A percentile compares a stretch with the other conserved stretches of the same genome.
Evolutionary conservation across 2,113 vertebrate genomes (phyloP).

Genomic region (Triplophysa rosa): DNA sequence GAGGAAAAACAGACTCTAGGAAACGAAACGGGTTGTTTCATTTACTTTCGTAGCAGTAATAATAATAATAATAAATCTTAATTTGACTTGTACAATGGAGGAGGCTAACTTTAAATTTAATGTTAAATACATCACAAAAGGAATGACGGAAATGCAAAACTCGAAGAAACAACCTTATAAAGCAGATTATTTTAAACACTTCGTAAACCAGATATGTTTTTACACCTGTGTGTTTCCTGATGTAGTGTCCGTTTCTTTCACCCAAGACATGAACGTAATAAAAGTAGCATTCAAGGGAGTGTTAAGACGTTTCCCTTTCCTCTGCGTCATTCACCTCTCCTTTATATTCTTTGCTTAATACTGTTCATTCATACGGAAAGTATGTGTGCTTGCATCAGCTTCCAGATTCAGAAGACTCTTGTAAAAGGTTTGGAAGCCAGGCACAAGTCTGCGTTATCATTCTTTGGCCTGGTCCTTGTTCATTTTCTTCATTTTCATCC

Average conservation of each 20-base stretch:
- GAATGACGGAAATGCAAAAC: slow-evolving; percentile 1
- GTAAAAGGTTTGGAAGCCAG: slow-evolving; percentile 25
- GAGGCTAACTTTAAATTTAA: not conserved
- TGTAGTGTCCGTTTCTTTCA: slow-evolving; percentile 49
- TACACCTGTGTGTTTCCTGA: slow-evolving; percentile 54
- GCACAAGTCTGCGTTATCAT: slow-evolving; percentile 60
- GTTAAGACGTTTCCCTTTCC: not conserved
- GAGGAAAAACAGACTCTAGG: not conserved
- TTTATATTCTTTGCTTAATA: slow-evolving; percentile 1
- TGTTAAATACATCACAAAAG: slow-evolving; percentile 12
- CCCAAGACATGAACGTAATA: slow-evolving; percentile 61
- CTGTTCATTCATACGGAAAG: slow-evolving; percentile 30
- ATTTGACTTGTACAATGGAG: not conserved
- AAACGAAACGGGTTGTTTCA: not conserved
- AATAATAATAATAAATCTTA: not conserved
- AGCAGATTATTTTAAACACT: slow-evolving; percentile 40
- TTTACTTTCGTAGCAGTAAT: not conserved
- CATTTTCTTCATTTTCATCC: slow-evolving; percentile 99
- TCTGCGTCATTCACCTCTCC: slow-evolving; percentile 13
- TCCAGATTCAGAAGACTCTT: slow-evolving; percentile 32
- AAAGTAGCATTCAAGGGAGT: slow-evolving; percentile 22
- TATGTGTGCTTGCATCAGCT: slow-evolving; percentile 29
- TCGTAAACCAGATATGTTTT: slow-evolving; percentile 57
- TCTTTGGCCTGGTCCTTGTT: slow-evolving; percentile 95
- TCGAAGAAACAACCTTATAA: slow-evolving; percentile 7